Base-by-base conservation (phyloP, 2,888 invertebrate genomes). In the Drosophila mulleri region DNA sequence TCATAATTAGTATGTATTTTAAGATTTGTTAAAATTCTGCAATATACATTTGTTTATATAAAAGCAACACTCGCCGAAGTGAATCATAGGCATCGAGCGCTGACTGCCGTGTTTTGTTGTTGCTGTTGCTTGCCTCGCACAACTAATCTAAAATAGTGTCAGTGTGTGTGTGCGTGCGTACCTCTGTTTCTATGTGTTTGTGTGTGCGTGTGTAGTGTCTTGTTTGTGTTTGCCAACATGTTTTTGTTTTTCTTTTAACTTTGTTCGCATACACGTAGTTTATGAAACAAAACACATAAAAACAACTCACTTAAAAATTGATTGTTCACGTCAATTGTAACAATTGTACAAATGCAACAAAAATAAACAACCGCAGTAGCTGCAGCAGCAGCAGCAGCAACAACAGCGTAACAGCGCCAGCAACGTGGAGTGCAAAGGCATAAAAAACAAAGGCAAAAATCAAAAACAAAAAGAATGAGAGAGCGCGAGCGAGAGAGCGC, bases 401-500 rank as follows among this genome's bases (percentile, higher is more conserved):
- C 58, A 70, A 69, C 57, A 70, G 60, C 57, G 82, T 79, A 77
- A 56, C 59, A 78, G 64, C 68, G 67, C 42, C 56, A 73, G 70
- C 81, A 79, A 81, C 78, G 74, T 77, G 78, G 74, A 71, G 68
- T 67, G 79, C 81, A 88, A 83, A 80, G 67, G 64, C 80, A 80
- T 68, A 84, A 78, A 78, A 71, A 50, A 66, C 58, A 75, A 72
- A 72, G 42, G 54, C 77, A 80, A 64, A 71, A 53, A 62, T 50
- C 72, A 76, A 76, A 76, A 78, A 67, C 78, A 77, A 66, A 56
- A 61, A 67, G 48, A 67, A 63, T 73, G 39, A 59, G 65, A 80
- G 87, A 78, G 72, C 67, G 57, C 32, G 74, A 77, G 87, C 82
- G 65, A 85, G 83, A 83, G 89, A 89, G 89, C 81, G 83, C 82